Base-by-base conservation (phyloP, 2,888 invertebrate species). In the Antheraea yamamai region DNA sequence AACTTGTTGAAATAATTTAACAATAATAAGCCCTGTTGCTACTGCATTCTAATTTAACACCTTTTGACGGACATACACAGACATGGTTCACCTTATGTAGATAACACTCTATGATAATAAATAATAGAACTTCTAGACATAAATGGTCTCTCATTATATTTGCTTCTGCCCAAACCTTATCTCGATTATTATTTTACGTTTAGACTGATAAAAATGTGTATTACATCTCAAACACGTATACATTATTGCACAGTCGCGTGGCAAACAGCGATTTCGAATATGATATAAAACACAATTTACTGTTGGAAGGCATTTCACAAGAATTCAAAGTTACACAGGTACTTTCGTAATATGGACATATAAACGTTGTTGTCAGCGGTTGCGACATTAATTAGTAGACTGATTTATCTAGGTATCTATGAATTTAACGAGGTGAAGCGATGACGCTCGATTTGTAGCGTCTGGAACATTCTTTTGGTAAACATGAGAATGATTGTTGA, bases 201-300 rank as follows among this genome's bases (percentile, higher is more conserved):
- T 12, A 47, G 47, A 47, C 47, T 12, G 47, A 47, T 47, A 47
- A 47, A 47, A 47, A 1, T 4, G 47, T 12, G 47, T 47, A 47
- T 47, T 12, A n/a, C 23, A 61, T 23, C 61, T 61, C n/a, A 61
- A 61, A 23, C 61, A 61, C 12, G 61, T 61, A 61, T 61, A n/a
- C 4, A 23, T 61, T 61, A 61, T 61, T 61, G 23, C 64, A 66
- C 64, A 30, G 4, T 66, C 30, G 64, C 64, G 64, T 66, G 64
- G 64, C 64, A 30, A 10, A 30, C 30, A 66, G 64, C 64, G 26
- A 26, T 61, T 61, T 61, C 61, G 61, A 61, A 61, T 61, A 61
- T 61, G 61, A 61, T 61, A 61, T 61, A 61, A 61, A 61, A 61
- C 61, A 61, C 14, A 61, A 12, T 61, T 66, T 66, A 66, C 26